Percentiles rank a stretch among this genome's conserved stretches.
These are phyloP conservation scores for Chaenodraco wilsoni DNA, from an alignment of 2,797 vertebrate species.

Conservation along the genomic window DNA sequence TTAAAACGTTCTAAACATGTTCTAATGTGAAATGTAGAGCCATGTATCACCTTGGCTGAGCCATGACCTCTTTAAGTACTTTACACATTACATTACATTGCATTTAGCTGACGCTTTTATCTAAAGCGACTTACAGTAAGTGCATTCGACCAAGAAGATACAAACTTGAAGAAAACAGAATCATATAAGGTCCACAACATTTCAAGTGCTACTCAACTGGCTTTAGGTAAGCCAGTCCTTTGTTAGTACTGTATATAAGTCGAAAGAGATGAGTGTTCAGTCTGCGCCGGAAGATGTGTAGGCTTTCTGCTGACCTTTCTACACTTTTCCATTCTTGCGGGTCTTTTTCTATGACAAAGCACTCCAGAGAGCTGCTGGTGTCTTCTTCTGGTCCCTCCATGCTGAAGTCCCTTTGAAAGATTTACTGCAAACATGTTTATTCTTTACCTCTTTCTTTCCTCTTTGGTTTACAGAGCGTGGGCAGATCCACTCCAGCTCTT, in stretches of 20 bases:
- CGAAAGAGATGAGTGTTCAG: too few relatives aligned
- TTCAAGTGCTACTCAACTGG: too few relatives aligned
- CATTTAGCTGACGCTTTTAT: too few relatives aligned
- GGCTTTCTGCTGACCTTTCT: too few relatives aligned
- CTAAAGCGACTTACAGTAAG: too few relatives aligned
- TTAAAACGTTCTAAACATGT: neutral
- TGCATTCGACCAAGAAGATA: too few relatives aligned
- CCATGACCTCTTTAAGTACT: neutral
- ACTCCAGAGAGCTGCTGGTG: neutral
- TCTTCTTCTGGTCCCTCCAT: slow-evolving; percentile 2
- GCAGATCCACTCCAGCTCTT: slow-evolving; percentile 39
- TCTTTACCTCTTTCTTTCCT: slow-evolving; percentile 1
- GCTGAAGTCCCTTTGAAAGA: slow-evolving; percentile 34
- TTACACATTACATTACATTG: neutral
- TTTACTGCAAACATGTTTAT: slow-evolving; percentile 2
- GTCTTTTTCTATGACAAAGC: slow-evolving; percentile 21
- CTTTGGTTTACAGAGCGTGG: slow-evolving; percentile 44
- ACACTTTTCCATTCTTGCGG: neutral
- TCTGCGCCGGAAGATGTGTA: too few relatives aligned
- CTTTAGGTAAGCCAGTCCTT: too few relatives aligned
- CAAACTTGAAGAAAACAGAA: too few relatives aligned
- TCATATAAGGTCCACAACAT: too few relatives aligned
- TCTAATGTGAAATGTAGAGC: neutral
- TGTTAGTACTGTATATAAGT: too few relatives aligned
- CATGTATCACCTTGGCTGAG: neutral